A percentile compares a stretch with the other conserved stretches of the same genome.
Conservation (phyloP, 2,888 invertebrate genomes). For the Ganaspis brasiliensis region DNA sequence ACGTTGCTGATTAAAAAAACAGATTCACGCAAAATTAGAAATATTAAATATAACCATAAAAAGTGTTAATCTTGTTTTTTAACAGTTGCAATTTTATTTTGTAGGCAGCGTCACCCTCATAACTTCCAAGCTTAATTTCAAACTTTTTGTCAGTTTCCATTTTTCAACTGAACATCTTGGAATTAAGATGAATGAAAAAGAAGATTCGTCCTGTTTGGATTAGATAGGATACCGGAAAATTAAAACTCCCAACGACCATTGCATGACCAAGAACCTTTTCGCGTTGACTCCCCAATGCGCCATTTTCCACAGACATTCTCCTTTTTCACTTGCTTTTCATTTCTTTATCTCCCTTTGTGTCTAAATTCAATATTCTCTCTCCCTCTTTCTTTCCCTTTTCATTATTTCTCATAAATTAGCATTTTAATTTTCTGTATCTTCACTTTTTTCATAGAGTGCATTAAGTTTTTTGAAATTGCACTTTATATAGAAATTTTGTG, state of each 20-base stretch:
- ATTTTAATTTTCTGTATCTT: conserved; percentile 33
- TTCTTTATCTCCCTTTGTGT: neutral
- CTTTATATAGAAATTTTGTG: too few species aligned
- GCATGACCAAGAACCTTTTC: conserved; percentile 44
- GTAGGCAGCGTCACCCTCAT: too few species aligned
- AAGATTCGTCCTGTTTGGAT: conserved; percentile 49
- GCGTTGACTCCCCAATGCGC: conserved; percentile 37
- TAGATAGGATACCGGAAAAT: conserved; percentile 60
- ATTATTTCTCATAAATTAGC: conserved; percentile 30
- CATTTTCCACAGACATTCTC: conserved; percentile 21
- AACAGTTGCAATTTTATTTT: too few species aligned
- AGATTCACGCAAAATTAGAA: too few species aligned
- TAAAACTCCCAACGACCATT: conserved; percentile 53
- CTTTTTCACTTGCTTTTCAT: conserved; percentile 36
- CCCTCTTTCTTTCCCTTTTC: conserved; percentile 33
- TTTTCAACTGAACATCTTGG: neutral
- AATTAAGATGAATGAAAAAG: conserved; percentile 8
- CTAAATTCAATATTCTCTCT: neutral
- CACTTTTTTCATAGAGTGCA: too few species aligned
- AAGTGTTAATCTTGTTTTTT: too few species aligned
- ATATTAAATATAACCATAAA: too few species aligned
- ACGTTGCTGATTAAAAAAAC: too few species aligned
- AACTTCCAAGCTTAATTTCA: neutral
- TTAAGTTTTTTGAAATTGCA: too few species aligned
- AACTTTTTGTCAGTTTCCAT: neutral